Conservation (phyloP, 2,113 vertebrate species). For the Apistogramma diplotaenia region DNA sequence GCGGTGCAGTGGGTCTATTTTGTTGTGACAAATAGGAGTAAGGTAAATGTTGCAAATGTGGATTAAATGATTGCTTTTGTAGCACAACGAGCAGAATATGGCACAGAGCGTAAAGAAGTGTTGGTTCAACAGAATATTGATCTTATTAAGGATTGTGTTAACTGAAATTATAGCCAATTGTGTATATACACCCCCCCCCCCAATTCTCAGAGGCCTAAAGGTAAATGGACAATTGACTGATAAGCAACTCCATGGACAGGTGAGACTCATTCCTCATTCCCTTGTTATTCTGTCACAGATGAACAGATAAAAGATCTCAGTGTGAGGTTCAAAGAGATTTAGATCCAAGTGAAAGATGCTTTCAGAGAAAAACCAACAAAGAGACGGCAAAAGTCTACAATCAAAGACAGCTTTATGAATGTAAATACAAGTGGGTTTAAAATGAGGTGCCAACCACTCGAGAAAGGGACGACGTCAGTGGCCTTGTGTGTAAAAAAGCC, state of each 20-base stretch:
- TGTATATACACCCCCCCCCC: not conserved
- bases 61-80: not conserved
- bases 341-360: not conserved
- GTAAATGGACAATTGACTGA: not conserved
- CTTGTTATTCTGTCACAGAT: not conserved
- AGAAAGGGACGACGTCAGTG: not conserved
- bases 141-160: too few species aligned
- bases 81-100: not conserved
- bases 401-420: not conserved
- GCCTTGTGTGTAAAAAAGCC: not conserved
- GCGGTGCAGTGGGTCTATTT: not conserved
- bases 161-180: not conserved
- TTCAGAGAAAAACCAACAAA: not conserved
- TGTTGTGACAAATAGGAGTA: not conserved
- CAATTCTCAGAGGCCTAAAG: not conserved
- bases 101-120: not conserved
- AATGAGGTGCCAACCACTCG: not conserved
- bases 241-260: not conserved
- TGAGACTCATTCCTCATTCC: too few species aligned
- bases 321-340: too few species aligned
- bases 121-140: not conserved
- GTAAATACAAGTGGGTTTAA: not conserved
- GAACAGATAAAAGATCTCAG: not conserved
- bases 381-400: not conserved
- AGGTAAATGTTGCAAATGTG: not conserved